phyloP scores from a whole-genome alignment of 2,888 invertebrate species.

The Cryptus viduatorius region DNA sequence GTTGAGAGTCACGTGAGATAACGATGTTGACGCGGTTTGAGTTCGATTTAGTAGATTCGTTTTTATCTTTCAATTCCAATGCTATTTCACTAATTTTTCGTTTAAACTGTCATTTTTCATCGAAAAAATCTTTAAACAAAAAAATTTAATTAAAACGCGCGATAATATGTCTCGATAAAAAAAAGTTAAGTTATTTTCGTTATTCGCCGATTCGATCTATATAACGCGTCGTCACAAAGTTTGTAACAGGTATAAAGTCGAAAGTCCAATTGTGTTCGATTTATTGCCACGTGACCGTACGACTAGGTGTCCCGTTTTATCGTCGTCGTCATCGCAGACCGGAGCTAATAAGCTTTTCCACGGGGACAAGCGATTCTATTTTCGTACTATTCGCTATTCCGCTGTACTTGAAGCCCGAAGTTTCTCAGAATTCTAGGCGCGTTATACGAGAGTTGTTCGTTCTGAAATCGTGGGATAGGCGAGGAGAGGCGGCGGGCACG shows the following conservation, averaged over 20 bases:
- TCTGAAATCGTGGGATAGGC: background rate
- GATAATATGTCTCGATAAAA: background rate
- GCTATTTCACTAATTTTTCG: background rate
- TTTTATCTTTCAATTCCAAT: background rate
- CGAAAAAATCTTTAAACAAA: background rate
- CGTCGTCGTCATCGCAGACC: constrained; percentile 18
- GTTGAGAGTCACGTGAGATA: background rate
- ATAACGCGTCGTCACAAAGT: constrained; percentile 5
- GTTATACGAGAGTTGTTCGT: constrained; percentile 19
- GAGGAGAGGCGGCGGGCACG: constrained; percentile 13
- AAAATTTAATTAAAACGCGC: background rate
- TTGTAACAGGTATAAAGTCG: constrained; percentile 57
- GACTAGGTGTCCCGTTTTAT: constrained; percentile 29
- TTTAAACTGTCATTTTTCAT: background rate
- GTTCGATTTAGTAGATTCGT: background rate
- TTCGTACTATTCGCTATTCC: constrained; percentile 29
- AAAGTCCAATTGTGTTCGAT: constrained; percentile 56
- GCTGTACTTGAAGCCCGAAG: constrained; percentile 4
- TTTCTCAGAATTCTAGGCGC: constrained; percentile 30
- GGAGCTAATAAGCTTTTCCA: constrained; percentile 47
- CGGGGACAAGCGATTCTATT: constrained; percentile 45
- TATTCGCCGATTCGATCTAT: background rate
- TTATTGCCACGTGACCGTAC: constrained; percentile 54
- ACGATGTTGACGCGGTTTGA: background rate
- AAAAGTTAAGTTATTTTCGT: background rate